Base-by-base conservation (phyloP, 2,888 invertebrate species). In the Nomada goodeniana region DNA sequence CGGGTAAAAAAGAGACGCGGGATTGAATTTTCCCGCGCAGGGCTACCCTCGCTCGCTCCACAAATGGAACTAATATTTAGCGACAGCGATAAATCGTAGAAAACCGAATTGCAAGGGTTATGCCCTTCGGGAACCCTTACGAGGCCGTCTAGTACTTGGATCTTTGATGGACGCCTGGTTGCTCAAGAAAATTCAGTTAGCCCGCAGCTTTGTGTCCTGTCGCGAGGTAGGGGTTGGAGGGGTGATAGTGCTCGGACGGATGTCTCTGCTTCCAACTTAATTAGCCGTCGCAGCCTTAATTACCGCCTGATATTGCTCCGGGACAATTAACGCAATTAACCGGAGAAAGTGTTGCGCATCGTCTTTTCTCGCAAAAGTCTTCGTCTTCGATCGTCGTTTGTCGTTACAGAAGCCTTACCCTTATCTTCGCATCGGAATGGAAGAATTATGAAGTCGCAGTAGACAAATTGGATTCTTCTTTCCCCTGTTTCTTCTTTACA, bases 181-280 rank as follows among this genome's bases (percentile, higher is more conserved):
- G 93, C 93, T 93, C 92, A 93, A 93, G 93, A 93, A 93, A 93
- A 93, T 93, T 93, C 90, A 93, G 92, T 93, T 93, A 93, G 91
- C 91, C 91, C 90, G 87, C 90, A 91, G 92, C 93, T 92, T 93
- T 93, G 93, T 93, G 93, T 92, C 91, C 92, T 91, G 87, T 91
- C 86, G 89, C 88, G 88, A 71, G 75, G 75, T 20, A 55, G 72
- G 77, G 61, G 83, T 70, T 74, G 80, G 80, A 64, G 77, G 78
- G 89, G 89, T 85, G 87, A 81, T 84, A 89, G 89, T 84, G 88
- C 88, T 89, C 87, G 89, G 89, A 88, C 89, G 89, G 89, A 87
- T 86, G 88, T 86, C 89, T 88, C 88, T 80, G 85, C 82, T 89
- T 68, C 80, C 83, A 88, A 88, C 88, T 86, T 87, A 86, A 88